Evolutionary conservation across 2,113 vertebrate genomes (phyloP), one percentile per base, ranked within the genome.

Genomic region (Lycaon pictus): DNA sequence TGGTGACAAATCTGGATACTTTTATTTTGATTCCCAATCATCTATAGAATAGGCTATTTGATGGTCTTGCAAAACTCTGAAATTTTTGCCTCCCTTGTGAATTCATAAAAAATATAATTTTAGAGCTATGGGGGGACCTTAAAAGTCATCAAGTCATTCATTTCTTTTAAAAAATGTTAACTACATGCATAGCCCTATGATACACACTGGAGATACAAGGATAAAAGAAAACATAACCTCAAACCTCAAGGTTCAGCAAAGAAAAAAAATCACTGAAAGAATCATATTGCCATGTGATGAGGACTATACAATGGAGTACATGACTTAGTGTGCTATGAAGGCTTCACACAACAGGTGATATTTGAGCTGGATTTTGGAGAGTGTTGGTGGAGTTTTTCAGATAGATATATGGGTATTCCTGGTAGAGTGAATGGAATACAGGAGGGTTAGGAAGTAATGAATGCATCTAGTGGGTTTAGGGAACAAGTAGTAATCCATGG

Each of bases 1-100:
- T 53, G 8, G 37, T 56, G 25, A 88, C 51, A 6, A 10, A 74
- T 62, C 77, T 82, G 17, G 20, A 4, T 37, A 62, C 29, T 88
- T 90, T 88, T 43, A 69, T 84, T 94, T 79, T 88, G 74, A 80
- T 51, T 94, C 51, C 69, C 55, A 79, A 80, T 1, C 82, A 23
- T 43, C 58, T 88, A 86, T 53, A 96, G 63, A 62, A 48, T 2
- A 87, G 25, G n/a, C n/a, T 71, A 7, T 19, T 20, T 76, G 35
- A 16, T 35, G 51, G 20, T 62, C 35, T 81, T 63, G 51, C 15
- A 23, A 83, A 88, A 67, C 5, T 76, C 67, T 76, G 71, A 67
- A 62, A 32, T 56, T 65, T 83, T 10, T 37, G 6, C n/a, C 7
- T 88, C 16, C 48, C 60, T 82, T 93, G 32, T 58, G 76, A 81